These are phyloP conservation scores for Calyptommatus sinebrachiatus DNA, from an alignment of 2,113 vertebrate genomes.

Conservation along the genomic window DNA sequence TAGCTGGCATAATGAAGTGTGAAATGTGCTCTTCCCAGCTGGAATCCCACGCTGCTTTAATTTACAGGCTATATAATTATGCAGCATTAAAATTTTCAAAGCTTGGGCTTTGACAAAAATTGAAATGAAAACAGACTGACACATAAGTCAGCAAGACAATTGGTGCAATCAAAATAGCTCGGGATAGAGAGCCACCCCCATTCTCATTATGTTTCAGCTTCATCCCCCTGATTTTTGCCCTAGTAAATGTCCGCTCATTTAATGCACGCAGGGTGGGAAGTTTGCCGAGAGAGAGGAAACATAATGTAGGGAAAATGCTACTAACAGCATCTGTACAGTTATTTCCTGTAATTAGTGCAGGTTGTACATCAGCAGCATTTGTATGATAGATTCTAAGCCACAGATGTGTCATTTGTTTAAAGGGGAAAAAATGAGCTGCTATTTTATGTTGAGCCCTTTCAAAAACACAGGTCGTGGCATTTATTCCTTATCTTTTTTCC, in stretches of 20 bases:
- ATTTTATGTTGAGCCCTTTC: no score
- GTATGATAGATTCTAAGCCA: not conserved
- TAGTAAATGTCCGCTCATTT: conserved; percentile 29
- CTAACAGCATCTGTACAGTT: not conserved
- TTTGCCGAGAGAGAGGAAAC: conserved; percentile 10
- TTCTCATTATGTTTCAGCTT: conserved; percentile 50
- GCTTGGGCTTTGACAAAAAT: conserved; percentile 59
- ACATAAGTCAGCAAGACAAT: conserved; percentile 36
- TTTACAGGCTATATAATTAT: conserved; percentile 66
- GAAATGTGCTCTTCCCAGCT: conserved; percentile 61
- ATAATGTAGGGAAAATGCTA: conserved; percentile 6
- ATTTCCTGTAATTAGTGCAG: conserved; percentile 9
- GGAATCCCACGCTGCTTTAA: conserved; percentile 59
- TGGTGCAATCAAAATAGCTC: conserved; percentile 39
- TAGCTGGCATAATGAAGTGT: conserved; percentile 63
- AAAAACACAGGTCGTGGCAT: no score
- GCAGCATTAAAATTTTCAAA: conserved; percentile 62
- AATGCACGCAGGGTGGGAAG: conserved; percentile 8
- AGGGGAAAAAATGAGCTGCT: no score
- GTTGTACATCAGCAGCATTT: not conserved
- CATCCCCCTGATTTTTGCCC: conserved; percentile 21
- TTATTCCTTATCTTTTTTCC: no score
- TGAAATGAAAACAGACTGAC: conserved; percentile 65
- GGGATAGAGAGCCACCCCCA: conserved; percentile 37
- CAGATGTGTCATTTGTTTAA: not conserved